Conservation (phyloP, 2,797 vertebrate genomes). For the Sus cebifrons region DNA sequence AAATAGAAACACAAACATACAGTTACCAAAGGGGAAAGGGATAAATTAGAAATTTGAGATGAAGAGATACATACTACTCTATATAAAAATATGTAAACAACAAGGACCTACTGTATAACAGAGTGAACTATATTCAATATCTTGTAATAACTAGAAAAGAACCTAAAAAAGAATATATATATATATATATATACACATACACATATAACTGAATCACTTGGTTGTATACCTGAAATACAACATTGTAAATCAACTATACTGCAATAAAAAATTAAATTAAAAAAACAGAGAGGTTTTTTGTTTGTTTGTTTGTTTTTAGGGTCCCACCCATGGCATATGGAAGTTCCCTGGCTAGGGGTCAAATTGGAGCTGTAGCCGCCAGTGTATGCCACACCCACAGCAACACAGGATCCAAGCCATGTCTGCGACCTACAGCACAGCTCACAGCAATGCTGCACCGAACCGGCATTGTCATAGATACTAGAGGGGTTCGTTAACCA, state of each 20-base stretch:
- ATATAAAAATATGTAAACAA: neutral
- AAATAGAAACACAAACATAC: neutral
- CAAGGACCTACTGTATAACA: neutral
- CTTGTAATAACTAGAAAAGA: neutral
- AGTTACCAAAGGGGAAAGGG: neutral
- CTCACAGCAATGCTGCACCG: no score
- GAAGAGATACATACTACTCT: neutral
- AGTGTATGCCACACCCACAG: no score
- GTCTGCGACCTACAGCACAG: no score
- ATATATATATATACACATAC: neutral
- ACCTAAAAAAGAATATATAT: neutral
- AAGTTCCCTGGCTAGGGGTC: no score
- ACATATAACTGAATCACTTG: neutral
- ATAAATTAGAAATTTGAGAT: neutral
- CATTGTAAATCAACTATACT: neutral
- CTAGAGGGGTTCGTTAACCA: no score
- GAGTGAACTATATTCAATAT: neutral
- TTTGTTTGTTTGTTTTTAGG: no score
- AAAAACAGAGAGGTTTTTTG: neutral
- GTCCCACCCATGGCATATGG: no score
- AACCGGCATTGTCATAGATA: no score
- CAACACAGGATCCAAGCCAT: no score
- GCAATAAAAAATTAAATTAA: neutral
- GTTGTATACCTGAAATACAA: neutral
- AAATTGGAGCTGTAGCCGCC: no score